phyloP scores from a whole-genome alignment of 2,888 invertebrate genomes.

The Mesoligia furuncula region DNA sequence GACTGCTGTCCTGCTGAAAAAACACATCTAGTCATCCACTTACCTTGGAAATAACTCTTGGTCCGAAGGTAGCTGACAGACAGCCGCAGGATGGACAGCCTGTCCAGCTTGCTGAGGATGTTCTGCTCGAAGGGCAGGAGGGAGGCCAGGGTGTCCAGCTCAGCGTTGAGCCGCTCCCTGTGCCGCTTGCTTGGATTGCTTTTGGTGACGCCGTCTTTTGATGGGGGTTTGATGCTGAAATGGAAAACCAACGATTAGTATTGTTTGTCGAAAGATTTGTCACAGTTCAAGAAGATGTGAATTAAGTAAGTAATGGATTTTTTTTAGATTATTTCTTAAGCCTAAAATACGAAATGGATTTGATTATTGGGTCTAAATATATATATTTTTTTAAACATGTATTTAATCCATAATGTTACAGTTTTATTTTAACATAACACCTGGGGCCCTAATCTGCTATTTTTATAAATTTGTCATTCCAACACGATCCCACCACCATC shows the following conservation, averaged over 20 bases:
- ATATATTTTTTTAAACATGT: too few species aligned
- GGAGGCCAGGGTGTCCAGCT: constrained; percentile 98
- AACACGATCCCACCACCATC: too few species aligned
- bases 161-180: constrained; percentile 99
- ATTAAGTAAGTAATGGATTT: background rate
- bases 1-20: background rate
- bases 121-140: constrained; percentile 99
- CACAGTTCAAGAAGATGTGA: background rate
- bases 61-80: constrained; percentile 99
- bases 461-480: too few species aligned
- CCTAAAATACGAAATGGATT: background rate
- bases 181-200: constrained; percentile 99
- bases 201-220: constrained; percentile 98
- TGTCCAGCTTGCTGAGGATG: constrained; percentile 99
- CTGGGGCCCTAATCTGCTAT: too few species aligned
- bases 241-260: constrained; percentile 35
- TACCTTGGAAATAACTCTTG: constrained; percentile 99
- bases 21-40: constrained; percentile 60
- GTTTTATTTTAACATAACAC: background rate
- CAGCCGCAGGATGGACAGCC: constrained; percentile 98
- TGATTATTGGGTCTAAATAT: too few species aligned
- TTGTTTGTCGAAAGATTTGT: background rate
- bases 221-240: constrained; percentile 97
- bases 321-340: background rate
- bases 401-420: background rate